Conservation (phyloP, 1,140 invertebrate species). For the Diorhabda elongata region DNA sequence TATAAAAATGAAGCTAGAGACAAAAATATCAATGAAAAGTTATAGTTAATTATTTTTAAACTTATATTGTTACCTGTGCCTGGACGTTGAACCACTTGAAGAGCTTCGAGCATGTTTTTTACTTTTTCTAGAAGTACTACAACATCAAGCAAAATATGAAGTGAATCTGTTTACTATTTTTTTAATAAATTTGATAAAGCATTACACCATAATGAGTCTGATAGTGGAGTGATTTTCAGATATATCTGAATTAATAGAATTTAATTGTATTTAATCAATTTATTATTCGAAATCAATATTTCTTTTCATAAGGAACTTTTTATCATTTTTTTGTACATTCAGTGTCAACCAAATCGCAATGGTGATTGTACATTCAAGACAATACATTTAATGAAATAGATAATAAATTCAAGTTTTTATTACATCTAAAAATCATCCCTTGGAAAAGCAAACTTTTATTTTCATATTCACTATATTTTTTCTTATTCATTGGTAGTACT, state of each 20-base stretch:
- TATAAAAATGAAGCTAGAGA: slow-evolving; percentile 7
- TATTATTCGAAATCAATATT: too few relatives aligned
- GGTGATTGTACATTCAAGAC: background rate
- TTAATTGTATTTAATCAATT: too few relatives aligned
- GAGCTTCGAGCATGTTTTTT: slow-evolving; percentile 47
- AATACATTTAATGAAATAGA: background rate
- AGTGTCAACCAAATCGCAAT: background rate
- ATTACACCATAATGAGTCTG: too few relatives aligned
- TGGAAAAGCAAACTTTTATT: background rate
- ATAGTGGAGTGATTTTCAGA: too few relatives aligned
- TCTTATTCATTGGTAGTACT: slow-evolving; percentile 28
- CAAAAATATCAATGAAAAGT: slow-evolving; percentile 3
- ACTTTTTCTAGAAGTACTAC: slow-evolving; percentile 48
- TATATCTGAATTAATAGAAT: too few relatives aligned
- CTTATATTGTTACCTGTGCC: slow-evolving; percentile 41
- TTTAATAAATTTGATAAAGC: too few relatives aligned
- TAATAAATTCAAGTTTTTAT: background rate
- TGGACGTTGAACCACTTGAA: slow-evolving; percentile 44
- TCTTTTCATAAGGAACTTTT: background rate
- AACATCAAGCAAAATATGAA: slow-evolving; percentile 17
- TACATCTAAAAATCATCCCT: background rate
- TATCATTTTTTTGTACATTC: background rate
- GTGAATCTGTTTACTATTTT: too few relatives aligned
- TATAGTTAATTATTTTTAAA: slow-evolving; percentile 8
- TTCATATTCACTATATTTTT: background rate